Evolutionary conservation across 2,113 vertebrate species (phyloP).

Genomic region (Saimiri boliviensis): DNA sequence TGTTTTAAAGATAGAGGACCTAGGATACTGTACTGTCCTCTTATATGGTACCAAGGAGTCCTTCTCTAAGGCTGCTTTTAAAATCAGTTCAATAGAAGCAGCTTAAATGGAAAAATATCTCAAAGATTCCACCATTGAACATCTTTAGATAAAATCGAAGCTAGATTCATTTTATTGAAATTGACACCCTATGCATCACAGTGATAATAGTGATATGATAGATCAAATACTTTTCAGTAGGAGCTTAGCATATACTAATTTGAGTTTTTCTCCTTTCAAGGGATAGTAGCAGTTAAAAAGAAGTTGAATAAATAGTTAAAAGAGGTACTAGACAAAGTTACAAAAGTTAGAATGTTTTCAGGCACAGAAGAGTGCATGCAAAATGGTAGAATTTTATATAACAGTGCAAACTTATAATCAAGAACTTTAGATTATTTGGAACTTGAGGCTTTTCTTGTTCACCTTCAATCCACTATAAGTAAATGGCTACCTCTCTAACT

Average conservation of each 20-base stretch:
- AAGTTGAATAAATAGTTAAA: background rate
- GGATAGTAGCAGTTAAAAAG: background rate
- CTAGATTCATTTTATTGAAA: background rate
- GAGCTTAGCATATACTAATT: background rate
- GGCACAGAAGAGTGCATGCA: background rate
- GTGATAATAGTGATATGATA: background rate
- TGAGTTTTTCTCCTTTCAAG: background rate
- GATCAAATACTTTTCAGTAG: background rate
- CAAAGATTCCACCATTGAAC: background rate
- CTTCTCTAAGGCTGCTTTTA: background rate
- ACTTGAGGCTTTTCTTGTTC: background rate
- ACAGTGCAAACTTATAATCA: background rate
- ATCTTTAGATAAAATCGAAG: background rate
- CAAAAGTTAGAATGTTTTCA: background rate
- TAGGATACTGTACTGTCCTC: background rate
- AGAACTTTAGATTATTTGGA: background rate
- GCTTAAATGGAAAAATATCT: background rate
- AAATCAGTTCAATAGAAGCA: background rate
- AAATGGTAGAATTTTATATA: background rate
- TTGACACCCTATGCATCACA: background rate
- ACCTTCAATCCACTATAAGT: background rate
- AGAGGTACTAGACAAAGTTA: background rate
- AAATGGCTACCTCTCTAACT: background rate
- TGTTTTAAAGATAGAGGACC: background rate
- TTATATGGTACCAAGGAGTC: background rate